Evolutionary conservation across 2,113 vertebrate species (phyloP).

Genomic region (Psittacula cyanocephala): DNA sequence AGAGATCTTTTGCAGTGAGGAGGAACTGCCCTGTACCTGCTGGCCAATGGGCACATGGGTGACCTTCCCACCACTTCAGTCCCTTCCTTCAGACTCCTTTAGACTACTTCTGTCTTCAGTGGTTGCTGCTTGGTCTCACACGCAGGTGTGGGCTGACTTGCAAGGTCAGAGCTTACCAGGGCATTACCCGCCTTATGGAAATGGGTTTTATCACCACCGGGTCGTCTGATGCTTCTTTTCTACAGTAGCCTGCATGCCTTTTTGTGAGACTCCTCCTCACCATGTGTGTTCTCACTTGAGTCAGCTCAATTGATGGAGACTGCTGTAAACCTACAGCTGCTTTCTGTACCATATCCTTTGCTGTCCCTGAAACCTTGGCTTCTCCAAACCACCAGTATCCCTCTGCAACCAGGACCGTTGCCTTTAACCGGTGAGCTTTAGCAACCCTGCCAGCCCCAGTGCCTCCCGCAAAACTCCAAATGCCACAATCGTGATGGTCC

Average conservation of each 20-base stretch:
- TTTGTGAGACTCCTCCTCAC: fast-evolving
- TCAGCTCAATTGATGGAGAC: background rate
- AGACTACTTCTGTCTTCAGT: background rate
- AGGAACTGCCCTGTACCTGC: background rate
- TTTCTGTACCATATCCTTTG: background rate
- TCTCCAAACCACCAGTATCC: background rate
- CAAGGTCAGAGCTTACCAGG: background rate
- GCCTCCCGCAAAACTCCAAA: background rate
- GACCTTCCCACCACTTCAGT: background rate
- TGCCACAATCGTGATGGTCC: background rate
- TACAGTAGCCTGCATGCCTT: background rate
- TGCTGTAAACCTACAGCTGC: background rate
- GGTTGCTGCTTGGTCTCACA: background rate
- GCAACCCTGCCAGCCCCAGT: background rate
- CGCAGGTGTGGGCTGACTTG: background rate
- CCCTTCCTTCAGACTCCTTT: background rate
- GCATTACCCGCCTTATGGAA: background rate
- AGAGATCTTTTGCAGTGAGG: background rate
- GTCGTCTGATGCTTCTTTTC: background rate
- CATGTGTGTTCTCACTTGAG: background rate
- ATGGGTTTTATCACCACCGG: background rate
- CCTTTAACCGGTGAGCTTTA: background rate
- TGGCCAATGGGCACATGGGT: too few relatives aligned
- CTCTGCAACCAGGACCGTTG: background rate
- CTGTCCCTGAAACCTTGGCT: background rate